A percentile compares a stretch with the other conserved stretches of the same genome.
Evolutionary conservation across 2,797 vertebrate species (phyloP).

Genomic region (Cynodonichthys magdalenae): DNA sequence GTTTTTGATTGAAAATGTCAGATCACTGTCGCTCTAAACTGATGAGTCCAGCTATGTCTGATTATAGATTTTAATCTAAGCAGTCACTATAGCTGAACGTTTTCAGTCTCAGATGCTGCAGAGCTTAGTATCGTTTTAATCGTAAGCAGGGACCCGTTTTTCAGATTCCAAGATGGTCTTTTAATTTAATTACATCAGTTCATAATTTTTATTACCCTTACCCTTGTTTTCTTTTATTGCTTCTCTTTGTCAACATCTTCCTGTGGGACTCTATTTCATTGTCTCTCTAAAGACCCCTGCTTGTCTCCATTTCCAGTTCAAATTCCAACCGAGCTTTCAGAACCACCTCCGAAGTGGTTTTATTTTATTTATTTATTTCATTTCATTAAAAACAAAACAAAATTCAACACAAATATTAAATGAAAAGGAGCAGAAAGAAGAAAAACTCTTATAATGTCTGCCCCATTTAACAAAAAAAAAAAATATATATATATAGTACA

Average conservation of each 20-base stretch:
- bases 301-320: too few relatives aligned
- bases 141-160: not conserved
- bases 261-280: slow-evolving; percentile 16
- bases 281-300: slow-evolving; percentile 7
- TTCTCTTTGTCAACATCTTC: not conserved
- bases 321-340: too few relatives aligned
- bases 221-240: not conserved
- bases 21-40: not conserved
- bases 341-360: too few relatives aligned
- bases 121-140: not conserved
- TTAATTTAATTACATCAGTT: not conserved
- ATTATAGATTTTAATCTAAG: not conserved
- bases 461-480: too few relatives aligned
- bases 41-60: not conserved
- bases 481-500: too few relatives aligned
- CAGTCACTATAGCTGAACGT: not conserved
- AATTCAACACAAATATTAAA: too few relatives aligned
- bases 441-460: too few relatives aligned
- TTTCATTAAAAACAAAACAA: too few relatives aligned
- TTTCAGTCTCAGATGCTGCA: not conserved
- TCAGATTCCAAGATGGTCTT: not conserved
- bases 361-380: too few relatives aligned
- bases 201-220: not conserved
- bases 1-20: not conserved
- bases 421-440: too few relatives aligned